These are phyloP conservation scores for Neodiprion pinetum DNA, from an alignment of 1,140 invertebrate genomes.

Conservation along the genomic window DNA sequence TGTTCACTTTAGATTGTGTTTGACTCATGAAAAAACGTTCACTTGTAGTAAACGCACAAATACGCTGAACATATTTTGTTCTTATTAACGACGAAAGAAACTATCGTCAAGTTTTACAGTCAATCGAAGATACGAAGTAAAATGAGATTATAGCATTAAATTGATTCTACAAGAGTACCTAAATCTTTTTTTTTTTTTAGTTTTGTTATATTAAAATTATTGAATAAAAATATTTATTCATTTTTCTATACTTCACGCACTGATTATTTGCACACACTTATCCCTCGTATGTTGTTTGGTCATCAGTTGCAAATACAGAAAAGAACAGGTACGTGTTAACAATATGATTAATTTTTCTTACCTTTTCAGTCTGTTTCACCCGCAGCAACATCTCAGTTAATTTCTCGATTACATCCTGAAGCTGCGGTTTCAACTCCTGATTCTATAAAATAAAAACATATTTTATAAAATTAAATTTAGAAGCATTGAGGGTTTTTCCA, in stretches of 20 bases:
- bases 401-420: conserved; percentile 1
- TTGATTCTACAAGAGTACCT: neutral
- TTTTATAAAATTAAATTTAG: neutral
- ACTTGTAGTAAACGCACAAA: too few species aligned
- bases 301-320: too few species aligned
- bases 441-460: conserved; percentile 38
- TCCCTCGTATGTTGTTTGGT: too few species aligned
- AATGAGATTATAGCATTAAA: neutral
- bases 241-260: conserved; percentile 16
- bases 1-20: too few species aligned
- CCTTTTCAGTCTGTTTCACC: conserved; percentile 32
- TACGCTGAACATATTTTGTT: too few species aligned
- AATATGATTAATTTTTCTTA: conserved; percentile 24
- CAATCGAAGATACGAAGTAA: neutral
- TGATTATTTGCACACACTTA: too few species aligned
- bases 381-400: conserved; percentile 21
- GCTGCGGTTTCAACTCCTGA: conserved; percentile 20
- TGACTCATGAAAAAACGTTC: too few species aligned
- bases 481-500: too few species aligned
- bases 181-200: conserved; percentile 28
- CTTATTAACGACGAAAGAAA: too few species aligned
- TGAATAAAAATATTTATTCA: conserved; percentile 52
- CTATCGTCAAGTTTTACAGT: neutral
- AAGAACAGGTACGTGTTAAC: too few species aligned
- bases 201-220: conserved; percentile 34